These are phyloP conservation scores for Macropus fuliginosus DNA, from an alignment of 2,797 vertebrate species.

Conservation along the genomic window DNA sequence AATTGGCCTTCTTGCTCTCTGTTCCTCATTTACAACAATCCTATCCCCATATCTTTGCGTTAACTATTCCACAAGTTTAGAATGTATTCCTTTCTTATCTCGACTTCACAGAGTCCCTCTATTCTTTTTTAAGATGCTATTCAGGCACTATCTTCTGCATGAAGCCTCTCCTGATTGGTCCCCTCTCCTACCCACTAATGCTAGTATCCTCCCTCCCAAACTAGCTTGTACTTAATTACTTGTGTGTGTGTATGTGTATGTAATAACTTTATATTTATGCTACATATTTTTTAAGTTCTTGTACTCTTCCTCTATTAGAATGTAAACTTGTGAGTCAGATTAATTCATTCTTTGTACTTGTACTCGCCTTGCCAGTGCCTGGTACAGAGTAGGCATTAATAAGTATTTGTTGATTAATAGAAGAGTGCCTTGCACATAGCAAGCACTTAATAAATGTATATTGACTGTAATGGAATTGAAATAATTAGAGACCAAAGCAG, in stretches of 20 bases:
- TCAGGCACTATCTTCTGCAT: background rate
- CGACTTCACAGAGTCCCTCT: background rate
- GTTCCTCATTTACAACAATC: background rate
- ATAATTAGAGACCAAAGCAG: background rate
- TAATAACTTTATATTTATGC: background rate
- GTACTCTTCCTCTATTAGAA: background rate
- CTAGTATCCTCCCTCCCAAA: background rate
- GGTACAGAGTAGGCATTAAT: background rate
- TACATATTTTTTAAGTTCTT: background rate
- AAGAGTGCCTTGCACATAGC: background rate
- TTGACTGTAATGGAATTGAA: background rate
- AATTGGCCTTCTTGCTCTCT: background rate
- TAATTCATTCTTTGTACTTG: background rate
- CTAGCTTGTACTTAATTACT: background rate
- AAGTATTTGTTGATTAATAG: background rate
- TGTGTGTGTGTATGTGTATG: background rate
- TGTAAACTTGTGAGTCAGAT: background rate
- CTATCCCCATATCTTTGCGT: background rate
- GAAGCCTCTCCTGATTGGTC: background rate
- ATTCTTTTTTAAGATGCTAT: background rate
- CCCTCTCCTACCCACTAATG: background rate
- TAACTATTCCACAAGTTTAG: background rate
- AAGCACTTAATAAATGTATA: background rate
- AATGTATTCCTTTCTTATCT: background rate
- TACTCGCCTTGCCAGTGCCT: background rate